Conservation (phyloP, 2,113 vertebrate genomes). For the Rhinolophus sinicus region DNA sequence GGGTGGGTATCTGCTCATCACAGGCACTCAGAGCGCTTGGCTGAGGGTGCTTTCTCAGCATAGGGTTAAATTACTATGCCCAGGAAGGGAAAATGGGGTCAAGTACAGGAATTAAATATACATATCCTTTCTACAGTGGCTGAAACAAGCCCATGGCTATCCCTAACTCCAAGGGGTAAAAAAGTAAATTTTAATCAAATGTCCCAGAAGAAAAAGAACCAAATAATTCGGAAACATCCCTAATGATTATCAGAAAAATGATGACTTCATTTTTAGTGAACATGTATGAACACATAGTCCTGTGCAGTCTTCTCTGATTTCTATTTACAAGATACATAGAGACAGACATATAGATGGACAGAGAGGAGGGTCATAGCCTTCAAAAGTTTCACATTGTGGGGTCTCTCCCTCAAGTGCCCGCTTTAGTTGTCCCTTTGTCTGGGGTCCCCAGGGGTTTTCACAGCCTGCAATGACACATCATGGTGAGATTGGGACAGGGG, state of each 20-base stretch:
- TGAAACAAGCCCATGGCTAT: not conserved
- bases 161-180: not conserved
- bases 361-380: not conserved
- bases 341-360: not conserved
- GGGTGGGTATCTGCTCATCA: not conserved
- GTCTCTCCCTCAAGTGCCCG: not conserved
- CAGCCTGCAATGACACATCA: not conserved
- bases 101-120: not conserved
- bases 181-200: too few species aligned
- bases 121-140: accelerated
- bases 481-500: not conserved
- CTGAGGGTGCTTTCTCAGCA: not conserved
- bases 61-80: accelerated
- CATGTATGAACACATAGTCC: accelerated
- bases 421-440: not conserved
- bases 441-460: not conserved
- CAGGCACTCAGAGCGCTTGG: not conserved
- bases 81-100: not conserved
- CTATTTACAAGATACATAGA: not conserved
- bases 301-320: not conserved
- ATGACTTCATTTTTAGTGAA: not conserved
- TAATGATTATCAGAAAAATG: accelerated
- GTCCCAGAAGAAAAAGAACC: not conserved
- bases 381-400: not conserved
- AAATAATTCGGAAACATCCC: accelerated